A percentile compares a stretch with the other conserved stretches of the same genome.
Conservation (phyloP, 2,888 invertebrate genomes). For the Dinocampus coccinellae region DNA sequence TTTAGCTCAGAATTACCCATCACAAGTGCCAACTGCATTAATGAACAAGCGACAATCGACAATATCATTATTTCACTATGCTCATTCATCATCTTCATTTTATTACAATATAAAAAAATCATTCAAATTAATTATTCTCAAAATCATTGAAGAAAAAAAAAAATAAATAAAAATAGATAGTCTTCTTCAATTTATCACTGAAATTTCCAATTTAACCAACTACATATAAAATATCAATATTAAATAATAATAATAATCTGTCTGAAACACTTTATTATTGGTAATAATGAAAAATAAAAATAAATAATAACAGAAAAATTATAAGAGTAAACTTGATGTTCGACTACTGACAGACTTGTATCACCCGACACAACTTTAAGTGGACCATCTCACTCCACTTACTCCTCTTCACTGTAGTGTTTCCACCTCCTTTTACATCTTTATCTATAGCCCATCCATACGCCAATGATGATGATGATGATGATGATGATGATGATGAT, state of each 20-base stretch:
- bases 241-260: too few relatives aligned
- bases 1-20: conserved; percentile 3
- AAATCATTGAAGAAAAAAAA: too few relatives aligned
- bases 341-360: conserved; percentile 49
- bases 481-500: too few relatives aligned
- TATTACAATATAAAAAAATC: neutral
- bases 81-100: neutral
- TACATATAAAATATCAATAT: too few relatives aligned
- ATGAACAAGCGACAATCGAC: neutral
- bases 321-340: conserved; percentile 59
- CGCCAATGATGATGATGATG: too few relatives aligned
- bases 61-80: neutral
- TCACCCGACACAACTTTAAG: conserved; percentile 55
- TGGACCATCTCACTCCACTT: conserved; percentile 38
- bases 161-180: too few relatives aligned
- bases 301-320: neutral
- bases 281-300: too few relatives aligned
- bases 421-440: conserved; percentile 7
- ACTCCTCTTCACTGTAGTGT: conserved; percentile 19
- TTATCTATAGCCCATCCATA: neutral
- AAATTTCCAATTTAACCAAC: neutral
- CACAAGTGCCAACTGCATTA: neutral
- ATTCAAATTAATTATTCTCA: too few relatives aligned
- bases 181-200: neutral
- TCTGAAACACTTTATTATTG: too few relatives aligned